phyloP scores from a whole-genome alignment of 2,113 vertebrate species.

The Guaruba guarouba region DNA sequence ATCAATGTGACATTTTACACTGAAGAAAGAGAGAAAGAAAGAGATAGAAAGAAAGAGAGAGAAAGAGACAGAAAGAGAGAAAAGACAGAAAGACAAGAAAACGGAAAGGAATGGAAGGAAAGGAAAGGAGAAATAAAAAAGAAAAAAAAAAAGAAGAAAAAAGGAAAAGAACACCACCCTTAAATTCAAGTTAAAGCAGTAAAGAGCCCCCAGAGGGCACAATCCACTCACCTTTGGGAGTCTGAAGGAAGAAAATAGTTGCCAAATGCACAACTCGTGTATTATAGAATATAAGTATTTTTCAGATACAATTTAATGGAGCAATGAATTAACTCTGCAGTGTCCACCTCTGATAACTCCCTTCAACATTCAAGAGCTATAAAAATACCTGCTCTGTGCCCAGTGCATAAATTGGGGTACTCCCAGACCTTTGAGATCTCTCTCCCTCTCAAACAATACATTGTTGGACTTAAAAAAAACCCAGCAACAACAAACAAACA shows the following conservation, averaged over 20 bases:
- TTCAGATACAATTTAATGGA: conserved; percentile 41
- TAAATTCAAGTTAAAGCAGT: conserved; percentile 47
- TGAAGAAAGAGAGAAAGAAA: neutral
- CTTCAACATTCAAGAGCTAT: neutral
- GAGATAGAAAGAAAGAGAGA: neutral
- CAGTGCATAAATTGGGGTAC: neutral
- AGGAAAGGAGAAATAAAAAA: neutral
- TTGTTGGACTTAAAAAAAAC: neutral
- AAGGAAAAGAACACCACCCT: neutral
- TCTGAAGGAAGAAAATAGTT: conserved; percentile 46
- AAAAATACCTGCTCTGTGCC: neutral
- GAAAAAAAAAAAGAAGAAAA: neutral
- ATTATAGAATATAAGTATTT: conserved; percentile 43
- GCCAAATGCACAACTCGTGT: conserved; percentile 37
- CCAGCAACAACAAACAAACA: neutral
- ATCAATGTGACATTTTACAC: conserved; percentile 65
- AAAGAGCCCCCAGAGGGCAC: conserved; percentile 70
- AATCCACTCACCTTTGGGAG: conserved; percentile 57
- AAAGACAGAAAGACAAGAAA: neutral
- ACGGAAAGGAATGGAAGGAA: neutral
- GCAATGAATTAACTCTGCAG: neutral
- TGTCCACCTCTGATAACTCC: neutral
- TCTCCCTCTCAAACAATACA: neutral
- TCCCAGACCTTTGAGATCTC: neutral
- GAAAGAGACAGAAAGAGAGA: neutral